phyloP scores from a whole-genome alignment of 1,140 invertebrate genomes.

The Chlorops oryzae region DNA sequence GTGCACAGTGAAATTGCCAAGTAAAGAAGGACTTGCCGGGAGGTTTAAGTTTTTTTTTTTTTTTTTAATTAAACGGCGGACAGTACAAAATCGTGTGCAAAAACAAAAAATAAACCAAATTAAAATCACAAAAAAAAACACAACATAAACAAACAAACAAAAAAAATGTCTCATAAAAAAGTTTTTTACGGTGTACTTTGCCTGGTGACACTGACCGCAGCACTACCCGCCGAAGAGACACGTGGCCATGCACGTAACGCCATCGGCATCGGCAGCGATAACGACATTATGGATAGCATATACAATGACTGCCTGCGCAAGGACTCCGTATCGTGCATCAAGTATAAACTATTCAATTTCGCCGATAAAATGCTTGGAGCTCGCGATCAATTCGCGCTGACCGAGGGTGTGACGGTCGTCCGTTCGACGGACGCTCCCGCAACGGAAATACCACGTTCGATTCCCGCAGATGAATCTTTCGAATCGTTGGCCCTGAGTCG shows the following conservation, averaged over 20 bases:
- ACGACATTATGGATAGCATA: slow-evolving; percentile 68
- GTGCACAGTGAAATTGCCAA: too few relatives aligned
- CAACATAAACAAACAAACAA: slow-evolving; percentile 29
- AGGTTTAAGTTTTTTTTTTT: too few relatives aligned
- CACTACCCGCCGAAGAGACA: slow-evolving; percentile 63
- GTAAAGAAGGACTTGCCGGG: too few relatives aligned
- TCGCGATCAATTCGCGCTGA: slow-evolving; percentile 68
- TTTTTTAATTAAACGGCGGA: background rate
- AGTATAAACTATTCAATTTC: slow-evolving; percentile 76
- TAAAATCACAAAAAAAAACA: slow-evolving; percentile 20
- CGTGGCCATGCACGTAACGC: slow-evolving; percentile 52
- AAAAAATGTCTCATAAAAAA: slow-evolving; percentile 43
- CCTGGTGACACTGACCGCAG: slow-evolving; percentile 51
- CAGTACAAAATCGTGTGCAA: too few relatives aligned
- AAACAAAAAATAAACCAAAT: slow-evolving; percentile 9
- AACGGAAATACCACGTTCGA: slow-evolving; percentile 63
- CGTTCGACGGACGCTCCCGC: slow-evolving; percentile 57
- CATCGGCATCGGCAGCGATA: slow-evolving; percentile 59
- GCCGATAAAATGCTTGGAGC: slow-evolving; percentile 73
- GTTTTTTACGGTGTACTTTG: slow-evolving; percentile 50
- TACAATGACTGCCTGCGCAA: slow-evolving; percentile 71
- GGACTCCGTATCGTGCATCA: slow-evolving; percentile 72
- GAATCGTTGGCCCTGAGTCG: slow-evolving; percentile 62
- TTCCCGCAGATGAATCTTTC: slow-evolving; percentile 57
- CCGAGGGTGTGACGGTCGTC: slow-evolving; percentile 75